Evolutionary conservation across 2,797 vertebrate species (phyloP).

Genomic region (Hylomyscus alleni): DNA sequence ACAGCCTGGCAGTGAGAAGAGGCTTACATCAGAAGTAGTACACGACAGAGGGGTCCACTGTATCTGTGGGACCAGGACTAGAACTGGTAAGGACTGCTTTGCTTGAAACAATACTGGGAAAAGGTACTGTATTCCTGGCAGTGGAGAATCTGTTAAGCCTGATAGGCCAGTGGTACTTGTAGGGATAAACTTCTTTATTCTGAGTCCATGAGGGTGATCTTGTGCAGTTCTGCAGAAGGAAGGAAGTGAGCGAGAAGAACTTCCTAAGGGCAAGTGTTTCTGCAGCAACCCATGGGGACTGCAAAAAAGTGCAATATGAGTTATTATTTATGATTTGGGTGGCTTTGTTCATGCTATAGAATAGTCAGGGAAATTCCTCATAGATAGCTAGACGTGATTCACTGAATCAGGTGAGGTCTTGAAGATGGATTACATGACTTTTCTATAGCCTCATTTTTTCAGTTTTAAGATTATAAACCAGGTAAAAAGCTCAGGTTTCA

Average conservation of each 20-base stretch:
- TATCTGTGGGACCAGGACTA: background rate
- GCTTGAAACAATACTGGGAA: background rate
- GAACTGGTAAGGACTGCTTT: background rate
- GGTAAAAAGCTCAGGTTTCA: background rate
- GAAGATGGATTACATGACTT: background rate
- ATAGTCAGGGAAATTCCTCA: background rate
- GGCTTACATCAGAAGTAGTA: background rate
- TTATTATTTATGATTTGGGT: background rate
- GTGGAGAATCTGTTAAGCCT: background rate
- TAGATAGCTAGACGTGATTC: background rate
- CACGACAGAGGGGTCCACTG: background rate
- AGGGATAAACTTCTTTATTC: background rate
- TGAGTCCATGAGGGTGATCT: background rate
- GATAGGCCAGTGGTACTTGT: background rate
- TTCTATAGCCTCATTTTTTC: background rate
- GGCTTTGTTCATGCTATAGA: background rate
- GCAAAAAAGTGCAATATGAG: background rate
- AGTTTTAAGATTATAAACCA: constrained; percentile 19
- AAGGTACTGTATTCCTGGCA: background rate
- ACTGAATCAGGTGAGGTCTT: background rate
- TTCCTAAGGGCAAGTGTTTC: background rate
- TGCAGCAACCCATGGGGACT: background rate
- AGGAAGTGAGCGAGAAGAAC: background rate
- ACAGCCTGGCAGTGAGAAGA: background rate
- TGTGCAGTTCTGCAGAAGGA: background rate